A percentile compares a stretch with the other conserved stretches of the same genome.
These are phyloP conservation scores for Pseudonaja textilis DNA, from an alignment of 2,113 vertebrate genomes.

Conservation along the genomic window DNA sequence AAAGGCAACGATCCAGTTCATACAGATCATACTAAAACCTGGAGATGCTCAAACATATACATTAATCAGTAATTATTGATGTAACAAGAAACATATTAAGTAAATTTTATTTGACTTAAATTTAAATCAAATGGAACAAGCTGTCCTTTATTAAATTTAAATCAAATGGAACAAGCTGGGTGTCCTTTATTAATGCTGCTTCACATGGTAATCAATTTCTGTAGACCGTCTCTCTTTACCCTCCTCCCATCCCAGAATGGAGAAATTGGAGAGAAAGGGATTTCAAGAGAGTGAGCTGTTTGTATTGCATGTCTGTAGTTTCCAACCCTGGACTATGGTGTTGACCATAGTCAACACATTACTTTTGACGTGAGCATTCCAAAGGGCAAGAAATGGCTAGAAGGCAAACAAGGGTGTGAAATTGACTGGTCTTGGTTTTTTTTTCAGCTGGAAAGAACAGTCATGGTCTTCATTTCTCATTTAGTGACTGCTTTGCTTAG, in stretches of 20 bases:
- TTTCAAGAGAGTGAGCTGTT: not conserved
- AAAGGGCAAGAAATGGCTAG: too few relatives aligned
- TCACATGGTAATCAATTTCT: not conserved
- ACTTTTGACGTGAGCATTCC: too few relatives aligned
- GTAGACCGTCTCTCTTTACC: not conserved
- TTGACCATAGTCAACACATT: too few relatives aligned
- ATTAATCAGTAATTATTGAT: not conserved
- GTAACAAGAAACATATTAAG: not conserved
- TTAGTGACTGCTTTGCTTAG: too few relatives aligned
- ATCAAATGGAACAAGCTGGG: not conserved
- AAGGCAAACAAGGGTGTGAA: too few relatives aligned
- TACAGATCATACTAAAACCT: not conserved
- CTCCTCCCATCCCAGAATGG: not conserved
- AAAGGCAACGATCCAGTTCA: not conserved
- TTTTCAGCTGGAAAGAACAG: too few relatives aligned
- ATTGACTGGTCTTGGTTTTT: too few relatives aligned
- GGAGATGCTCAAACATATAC: not conserved
- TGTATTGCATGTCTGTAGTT: not conserved
- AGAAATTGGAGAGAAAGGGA: not conserved
- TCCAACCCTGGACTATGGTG: not conserved
- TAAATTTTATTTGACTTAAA: not conserved
- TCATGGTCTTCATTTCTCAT: too few relatives aligned
- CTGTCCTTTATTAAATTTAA: not conserved
- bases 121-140: not conserved
- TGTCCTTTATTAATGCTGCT: not conserved